Conservation (phyloP, 2,888 invertebrate genomes). For the Amblyteles armatorius region DNA sequence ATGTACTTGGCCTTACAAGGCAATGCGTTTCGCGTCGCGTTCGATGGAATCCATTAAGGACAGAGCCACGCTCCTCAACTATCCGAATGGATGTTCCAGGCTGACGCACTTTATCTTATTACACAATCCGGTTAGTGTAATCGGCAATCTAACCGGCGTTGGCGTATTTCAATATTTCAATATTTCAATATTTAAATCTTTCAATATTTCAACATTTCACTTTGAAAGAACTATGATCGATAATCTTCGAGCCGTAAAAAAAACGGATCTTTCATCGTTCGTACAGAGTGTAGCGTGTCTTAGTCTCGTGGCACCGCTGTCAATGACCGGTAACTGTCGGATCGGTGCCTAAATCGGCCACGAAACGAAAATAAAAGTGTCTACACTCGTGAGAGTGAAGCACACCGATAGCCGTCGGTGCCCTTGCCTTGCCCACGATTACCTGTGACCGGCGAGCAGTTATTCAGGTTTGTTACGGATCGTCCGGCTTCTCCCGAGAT, state of each 20-base stretch:
- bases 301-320: constrained; percentile 47
- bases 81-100: constrained; percentile 19
- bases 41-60: constrained; percentile 37
- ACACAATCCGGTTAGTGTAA: constrained; percentile 30
- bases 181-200: too few relatives aligned
- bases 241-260: not conserved
- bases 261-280: not conserved
- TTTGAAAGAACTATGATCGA: not conserved
- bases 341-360: constrained; percentile 73
- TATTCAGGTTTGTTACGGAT: constrained; percentile 66
- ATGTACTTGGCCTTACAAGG: constrained; percentile 61
- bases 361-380: constrained; percentile 73
- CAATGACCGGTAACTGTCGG: constrained; percentile 64
- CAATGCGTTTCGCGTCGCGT: constrained; percentile 39
- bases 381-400: constrained; percentile 57
- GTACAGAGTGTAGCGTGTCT: constrained; percentile 23
- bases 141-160: constrained; percentile 2
- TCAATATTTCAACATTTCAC: not conserved
- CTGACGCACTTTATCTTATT: constrained; percentile 27
- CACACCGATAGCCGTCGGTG: constrained; percentile 60
- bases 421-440: constrained; percentile 45
- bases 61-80: constrained; percentile 34
- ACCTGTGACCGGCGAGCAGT: constrained; percentile 45
- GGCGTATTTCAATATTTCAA: too few relatives aligned
- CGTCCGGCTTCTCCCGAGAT: constrained; percentile 40